phyloP scores from a whole-genome alignment of 2,888 invertebrate genomes.

The Synanthedon myopaeformis region DNA sequence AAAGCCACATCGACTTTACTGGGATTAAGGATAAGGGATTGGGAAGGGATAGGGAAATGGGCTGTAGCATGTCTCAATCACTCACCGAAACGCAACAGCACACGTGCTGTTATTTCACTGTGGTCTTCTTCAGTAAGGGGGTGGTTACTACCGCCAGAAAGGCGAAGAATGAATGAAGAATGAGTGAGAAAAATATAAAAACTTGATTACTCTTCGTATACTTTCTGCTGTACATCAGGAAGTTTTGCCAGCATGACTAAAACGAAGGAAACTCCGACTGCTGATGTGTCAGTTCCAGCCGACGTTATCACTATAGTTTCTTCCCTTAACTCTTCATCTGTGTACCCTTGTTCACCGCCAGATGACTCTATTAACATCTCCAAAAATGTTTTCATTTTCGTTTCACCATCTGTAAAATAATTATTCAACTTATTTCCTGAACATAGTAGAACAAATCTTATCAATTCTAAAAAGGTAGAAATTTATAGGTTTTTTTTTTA shows the following conservation, averaged over 20 bases:
- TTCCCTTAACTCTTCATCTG: slow-evolving; percentile 24
- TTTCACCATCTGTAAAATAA: slow-evolving; percentile 7
- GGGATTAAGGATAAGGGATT: no score
- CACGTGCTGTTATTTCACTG: no score
- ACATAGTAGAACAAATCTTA: background rate
- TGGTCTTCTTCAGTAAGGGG: background rate
- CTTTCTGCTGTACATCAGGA: slow-evolving; percentile 27
- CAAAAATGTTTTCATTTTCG: slow-evolving; percentile 18
- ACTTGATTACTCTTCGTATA: slow-evolving; percentile 22
- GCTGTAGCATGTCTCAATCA: no score
- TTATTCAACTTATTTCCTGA: background rate
- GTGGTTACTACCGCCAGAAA: no score
- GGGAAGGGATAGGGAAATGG: no score
- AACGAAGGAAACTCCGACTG: slow-evolving; percentile 24
- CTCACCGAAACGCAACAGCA: no score
- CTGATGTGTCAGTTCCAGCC: slow-evolving; percentile 37
- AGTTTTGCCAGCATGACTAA: slow-evolving; percentile 23
- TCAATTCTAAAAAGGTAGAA: no score
- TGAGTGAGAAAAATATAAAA: no score
- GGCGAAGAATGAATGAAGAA: no score
- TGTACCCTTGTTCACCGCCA: slow-evolving; percentile 14
- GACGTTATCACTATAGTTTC: slow-evolving; percentile 26
- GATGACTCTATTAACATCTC: slow-evolving; percentile 26
- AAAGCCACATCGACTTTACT: no score
- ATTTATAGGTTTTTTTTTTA: no score